phyloP scores from a whole-genome alignment of 2,113 vertebrate species.

The Heteronetta atricapilla region DNA sequence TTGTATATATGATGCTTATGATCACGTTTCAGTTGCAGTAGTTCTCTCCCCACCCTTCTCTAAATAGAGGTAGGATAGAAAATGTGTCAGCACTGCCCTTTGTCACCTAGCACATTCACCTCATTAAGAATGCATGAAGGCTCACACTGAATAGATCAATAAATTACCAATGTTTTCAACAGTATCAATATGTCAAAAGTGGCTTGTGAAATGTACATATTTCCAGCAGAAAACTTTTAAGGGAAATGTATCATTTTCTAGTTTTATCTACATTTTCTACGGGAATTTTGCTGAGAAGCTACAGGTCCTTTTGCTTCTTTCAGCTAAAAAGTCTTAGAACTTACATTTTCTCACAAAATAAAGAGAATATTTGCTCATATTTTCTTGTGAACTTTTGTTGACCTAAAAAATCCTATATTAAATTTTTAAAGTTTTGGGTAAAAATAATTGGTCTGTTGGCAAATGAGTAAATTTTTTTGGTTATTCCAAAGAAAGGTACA shows the following conservation, averaged over 20 bases:
- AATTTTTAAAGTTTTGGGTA: neutral
- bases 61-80: neutral
- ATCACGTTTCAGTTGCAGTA: neutral
- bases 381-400: neutral
- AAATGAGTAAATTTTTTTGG: neutral
- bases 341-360: neutral
- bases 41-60: neutral
- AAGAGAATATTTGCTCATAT: neutral
- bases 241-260: neutral
- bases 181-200: neutral
- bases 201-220: neutral
- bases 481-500: neutral
- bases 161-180: neutral
- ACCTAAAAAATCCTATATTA: neutral
- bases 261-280: neutral
- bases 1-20: neutral
- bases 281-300: neutral
- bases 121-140: neutral
- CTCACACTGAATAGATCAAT: neutral
- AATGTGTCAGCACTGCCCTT: neutral
- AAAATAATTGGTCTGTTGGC: neutral
- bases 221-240: neutral
- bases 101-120: neutral
- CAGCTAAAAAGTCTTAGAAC: neutral
- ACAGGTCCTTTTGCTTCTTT: neutral